Evolutionary conservation across 2,888 invertebrate genomes (phyloP).

Genomic region (Leucophenga maculata): DNA sequence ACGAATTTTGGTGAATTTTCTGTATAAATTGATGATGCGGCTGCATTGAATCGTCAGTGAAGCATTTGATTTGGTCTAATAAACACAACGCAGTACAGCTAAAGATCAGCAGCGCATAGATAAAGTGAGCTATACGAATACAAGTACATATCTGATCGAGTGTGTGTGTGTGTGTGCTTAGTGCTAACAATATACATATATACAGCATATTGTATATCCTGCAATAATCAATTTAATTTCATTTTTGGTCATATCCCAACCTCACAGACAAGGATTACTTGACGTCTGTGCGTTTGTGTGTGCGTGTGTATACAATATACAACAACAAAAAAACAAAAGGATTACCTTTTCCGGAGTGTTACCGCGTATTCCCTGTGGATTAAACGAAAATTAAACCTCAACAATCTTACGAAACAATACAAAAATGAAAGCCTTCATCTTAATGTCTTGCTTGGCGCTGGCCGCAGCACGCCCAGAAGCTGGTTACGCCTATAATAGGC

Average conservation of each 20-base stretch:
- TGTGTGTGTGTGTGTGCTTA: slow-evolving; percentile 56
- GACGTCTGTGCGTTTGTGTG: slow-evolving; percentile 29
- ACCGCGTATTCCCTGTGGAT: slow-evolving; percentile 19
- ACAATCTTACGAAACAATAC: slow-evolving; percentile 1
- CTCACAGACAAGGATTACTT: slow-evolving; percentile 43
- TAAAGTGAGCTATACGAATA: slow-evolving; percentile 25
- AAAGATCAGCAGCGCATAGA: slow-evolving; percentile 18
- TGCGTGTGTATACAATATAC: slow-evolving; percentile 11
- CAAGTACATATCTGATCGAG: slow-evolving; percentile 57
- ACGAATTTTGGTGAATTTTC: slow-evolving; percentile 50
- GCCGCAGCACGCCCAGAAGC: slow-evolving; percentile 72
- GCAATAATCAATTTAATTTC: not conserved
- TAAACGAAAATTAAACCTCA: not conserved
- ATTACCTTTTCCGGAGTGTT: slow-evolving; percentile 24
- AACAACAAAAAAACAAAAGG: slow-evolving; percentile 10
- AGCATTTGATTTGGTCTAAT: slow-evolving; percentile 72
- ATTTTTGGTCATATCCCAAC: slow-evolving; percentile 12
- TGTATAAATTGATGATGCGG: slow-evolving; percentile 73
- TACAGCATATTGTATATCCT: slow-evolving; percentile 1
- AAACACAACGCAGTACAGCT: slow-evolving; percentile 44
- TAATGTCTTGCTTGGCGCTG: slow-evolving; percentile 72
- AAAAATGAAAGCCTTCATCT: slow-evolving; percentile 71
- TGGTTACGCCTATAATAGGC: slow-evolving; percentile 73
- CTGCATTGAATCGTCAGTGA: slow-evolving; percentile 71
- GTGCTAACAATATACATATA: not conserved